Evolutionary conservation across 2,888 invertebrate genomes (phyloP).

Genomic region (Acheta domesticus): DNA sequence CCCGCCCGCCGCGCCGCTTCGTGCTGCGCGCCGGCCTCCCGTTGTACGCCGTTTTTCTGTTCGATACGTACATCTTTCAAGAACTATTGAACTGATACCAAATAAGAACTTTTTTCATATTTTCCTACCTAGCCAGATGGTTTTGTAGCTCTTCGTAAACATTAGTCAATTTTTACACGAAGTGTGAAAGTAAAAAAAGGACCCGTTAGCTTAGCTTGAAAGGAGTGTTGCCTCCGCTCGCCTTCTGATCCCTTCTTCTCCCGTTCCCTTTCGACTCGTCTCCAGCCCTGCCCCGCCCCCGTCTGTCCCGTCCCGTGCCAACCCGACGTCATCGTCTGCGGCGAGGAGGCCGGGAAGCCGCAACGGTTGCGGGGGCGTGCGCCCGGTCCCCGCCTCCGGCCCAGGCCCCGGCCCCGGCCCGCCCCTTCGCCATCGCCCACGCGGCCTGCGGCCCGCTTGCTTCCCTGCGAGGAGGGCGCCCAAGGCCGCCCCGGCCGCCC

Average conservation of each 20-base stretch:
- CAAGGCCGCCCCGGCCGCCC: neutral
- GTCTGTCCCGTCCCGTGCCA: neutral
- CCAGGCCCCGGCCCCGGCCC: neutral
- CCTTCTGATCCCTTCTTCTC: neutral
- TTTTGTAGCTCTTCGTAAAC: neutral
- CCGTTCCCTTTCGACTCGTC: neutral
- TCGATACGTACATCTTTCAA: neutral
- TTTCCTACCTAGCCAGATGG: slow-evolving; percentile 18
- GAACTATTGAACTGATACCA: slow-evolving; percentile 18
- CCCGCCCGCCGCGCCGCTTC: neutral
- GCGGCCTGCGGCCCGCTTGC: neutral
- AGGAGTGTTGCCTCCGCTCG: slow-evolving; percentile 18
- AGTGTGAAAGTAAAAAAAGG: neutral
- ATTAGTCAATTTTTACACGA: neutral
- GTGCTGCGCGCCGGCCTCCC: neutral
- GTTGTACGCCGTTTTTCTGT: neutral
- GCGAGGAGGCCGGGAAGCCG: too few relatives aligned
- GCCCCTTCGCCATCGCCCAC: neutral
- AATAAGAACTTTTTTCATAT: slow-evolving; percentile 3
- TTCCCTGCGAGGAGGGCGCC: neutral
- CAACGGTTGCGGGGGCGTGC: too few relatives aligned
- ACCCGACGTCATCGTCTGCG: too few relatives aligned
- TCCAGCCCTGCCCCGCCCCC: neutral
- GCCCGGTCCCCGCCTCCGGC: neutral
- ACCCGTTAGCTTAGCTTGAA: slow-evolving; percentile 8